A percentile compares a stretch with the other conserved stretches of the same genome.
These are phyloP conservation scores for Brienomyrus longianalis DNA, from an alignment of 2,113 vertebrate genomes.

Conservation along the genomic window DNA sequence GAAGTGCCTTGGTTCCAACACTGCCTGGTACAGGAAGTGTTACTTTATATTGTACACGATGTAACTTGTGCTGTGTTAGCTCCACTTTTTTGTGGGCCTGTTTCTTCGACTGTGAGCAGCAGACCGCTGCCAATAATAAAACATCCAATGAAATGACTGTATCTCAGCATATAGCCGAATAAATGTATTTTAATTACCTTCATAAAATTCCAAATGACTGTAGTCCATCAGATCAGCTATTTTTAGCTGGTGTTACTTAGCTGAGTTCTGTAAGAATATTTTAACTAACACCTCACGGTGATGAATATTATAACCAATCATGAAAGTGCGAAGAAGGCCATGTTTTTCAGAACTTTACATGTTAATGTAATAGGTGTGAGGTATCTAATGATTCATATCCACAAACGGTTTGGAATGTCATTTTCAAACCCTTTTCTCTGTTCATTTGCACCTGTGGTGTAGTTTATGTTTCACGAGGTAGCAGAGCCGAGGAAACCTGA, in stretches of 20 bases:
- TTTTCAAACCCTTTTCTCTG: conserved; percentile 2
- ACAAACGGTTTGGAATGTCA: background rate
- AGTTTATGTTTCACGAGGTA: background rate
- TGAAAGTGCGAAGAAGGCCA: conserved; percentile 1
- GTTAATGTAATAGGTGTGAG: conserved; percentile 20
- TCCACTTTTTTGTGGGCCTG: background rate
- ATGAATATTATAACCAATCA: conserved; percentile 25
- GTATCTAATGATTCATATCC: conserved; percentile 8
- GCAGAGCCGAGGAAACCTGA: background rate
- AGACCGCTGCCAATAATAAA: background rate
- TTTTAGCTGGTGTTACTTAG: conserved; percentile 14
- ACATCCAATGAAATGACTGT: background rate
- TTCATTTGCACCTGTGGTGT: background rate
- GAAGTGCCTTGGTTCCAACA: background rate
- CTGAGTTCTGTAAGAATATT: conserved; percentile 15
- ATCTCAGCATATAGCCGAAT: background rate
- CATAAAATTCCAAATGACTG: background rate
- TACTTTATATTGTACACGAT: background rate
- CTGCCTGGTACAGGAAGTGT: background rate
- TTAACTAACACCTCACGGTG: conserved; percentile 23
- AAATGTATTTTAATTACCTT: conserved; percentile 17
- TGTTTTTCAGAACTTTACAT: background rate
- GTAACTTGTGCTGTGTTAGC: background rate
- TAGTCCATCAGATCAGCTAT: conserved; percentile 9
- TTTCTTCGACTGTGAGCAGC: background rate